These are phyloP conservation scores for Sylvietta virens DNA, from an alignment of 2,113 vertebrate genomes.

Conservation along the genomic window DNA sequence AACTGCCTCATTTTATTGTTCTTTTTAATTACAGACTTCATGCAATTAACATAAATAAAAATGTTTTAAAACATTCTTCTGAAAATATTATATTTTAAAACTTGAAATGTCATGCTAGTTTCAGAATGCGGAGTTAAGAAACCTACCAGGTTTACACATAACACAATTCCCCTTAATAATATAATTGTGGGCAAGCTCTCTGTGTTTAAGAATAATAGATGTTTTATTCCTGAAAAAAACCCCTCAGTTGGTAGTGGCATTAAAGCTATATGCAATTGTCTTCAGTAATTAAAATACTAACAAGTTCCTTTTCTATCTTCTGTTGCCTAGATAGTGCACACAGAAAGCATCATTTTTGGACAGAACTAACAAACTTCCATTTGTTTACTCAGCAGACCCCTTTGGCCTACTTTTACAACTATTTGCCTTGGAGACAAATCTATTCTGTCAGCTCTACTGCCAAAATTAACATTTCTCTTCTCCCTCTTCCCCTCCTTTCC, in stretches of 20 bases:
- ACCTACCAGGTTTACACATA: background rate
- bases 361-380: constrained; percentile 45
- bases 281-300: constrained; percentile 8
- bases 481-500: background rate
- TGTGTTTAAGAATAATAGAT: background rate
- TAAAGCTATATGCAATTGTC: background rate
- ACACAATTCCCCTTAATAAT: background rate
- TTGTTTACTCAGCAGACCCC: constrained; percentile 44
- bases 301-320: background rate
- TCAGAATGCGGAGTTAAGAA: background rate
- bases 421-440: constrained; percentile 29
- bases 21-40: background rate
- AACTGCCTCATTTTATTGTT: background rate
- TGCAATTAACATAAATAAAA: background rate
- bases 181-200: background rate
- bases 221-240: background rate
- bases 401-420: constrained; percentile 52
- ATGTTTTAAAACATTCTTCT: background rate
- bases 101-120: background rate
- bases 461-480: constrained; percentile 49
- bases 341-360: background rate
- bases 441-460: constrained; percentile 20
- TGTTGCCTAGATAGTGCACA: background rate
- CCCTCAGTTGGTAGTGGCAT: background rate
- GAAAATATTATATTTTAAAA: background rate